Evolutionary conservation across 1,140 invertebrate species (phyloP).

Genomic region (Globodera rostochiensis): DNA sequence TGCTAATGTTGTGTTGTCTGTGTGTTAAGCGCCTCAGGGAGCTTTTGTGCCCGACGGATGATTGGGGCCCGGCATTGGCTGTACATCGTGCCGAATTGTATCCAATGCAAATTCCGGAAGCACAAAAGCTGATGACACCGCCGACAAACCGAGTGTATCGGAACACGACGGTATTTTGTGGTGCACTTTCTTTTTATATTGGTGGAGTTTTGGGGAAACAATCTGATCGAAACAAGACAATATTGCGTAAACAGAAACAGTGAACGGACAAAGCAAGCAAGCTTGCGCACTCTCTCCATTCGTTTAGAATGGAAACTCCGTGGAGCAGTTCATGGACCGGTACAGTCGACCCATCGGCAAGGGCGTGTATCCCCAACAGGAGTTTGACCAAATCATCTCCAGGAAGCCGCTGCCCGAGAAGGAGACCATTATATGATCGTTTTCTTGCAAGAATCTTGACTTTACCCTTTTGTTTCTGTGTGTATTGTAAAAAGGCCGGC

Average conservation of each 20-base stretch:
- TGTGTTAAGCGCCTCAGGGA: slow-evolving; percentile 38
- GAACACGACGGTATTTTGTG: slow-evolving; percentile 4
- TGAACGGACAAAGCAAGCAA: too few species aligned
- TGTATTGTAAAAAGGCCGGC: too few species aligned
- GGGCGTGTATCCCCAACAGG: slow-evolving; percentile 21
- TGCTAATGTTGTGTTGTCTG: too few species aligned
- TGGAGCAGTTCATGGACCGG: slow-evolving; percentile 30
- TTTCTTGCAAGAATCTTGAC: not conserved
- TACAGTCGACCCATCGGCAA: slow-evolving; percentile 27
- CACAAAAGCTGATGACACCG: slow-evolving; percentile 50
- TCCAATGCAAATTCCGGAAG: slow-evolving; percentile 63
- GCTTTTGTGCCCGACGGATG: slow-evolving; percentile 61
- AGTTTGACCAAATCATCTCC: slow-evolving; percentile 29
- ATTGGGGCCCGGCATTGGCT: slow-evolving; percentile 64
- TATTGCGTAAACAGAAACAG: too few species aligned
- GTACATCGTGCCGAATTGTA: slow-evolving; percentile 62
- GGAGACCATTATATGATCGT: slow-evolving; percentile 58
- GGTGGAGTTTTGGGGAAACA: not conserved
- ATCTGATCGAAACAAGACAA: not conserved
- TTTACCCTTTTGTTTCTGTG: too few species aligned
- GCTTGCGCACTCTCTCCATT: not conserved
- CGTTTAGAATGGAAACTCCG: slow-evolving; percentile 9
- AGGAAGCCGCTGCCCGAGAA: slow-evolving; percentile 40
- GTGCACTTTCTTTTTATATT: not conserved
- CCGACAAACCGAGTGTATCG: slow-evolving; percentile 19